Conservation (phyloP, 2,797 vertebrate species). For the Hypotaenidia philippensis region DNA sequence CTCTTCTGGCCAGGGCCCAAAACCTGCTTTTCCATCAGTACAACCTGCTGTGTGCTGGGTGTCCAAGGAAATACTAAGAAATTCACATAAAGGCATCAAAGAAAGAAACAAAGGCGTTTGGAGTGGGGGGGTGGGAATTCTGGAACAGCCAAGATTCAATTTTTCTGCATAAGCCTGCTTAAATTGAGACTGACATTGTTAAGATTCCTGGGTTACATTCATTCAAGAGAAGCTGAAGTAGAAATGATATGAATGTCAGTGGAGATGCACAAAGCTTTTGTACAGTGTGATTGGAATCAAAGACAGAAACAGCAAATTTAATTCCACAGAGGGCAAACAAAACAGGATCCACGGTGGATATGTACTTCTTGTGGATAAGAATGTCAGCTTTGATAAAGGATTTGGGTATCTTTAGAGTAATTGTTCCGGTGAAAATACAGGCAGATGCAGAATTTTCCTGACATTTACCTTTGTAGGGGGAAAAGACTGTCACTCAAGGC, state of each 20-base stretch:
- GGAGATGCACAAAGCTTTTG: not conserved
- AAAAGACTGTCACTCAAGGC: not conserved
- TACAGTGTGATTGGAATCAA: not conserved
- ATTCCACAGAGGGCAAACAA: not conserved
- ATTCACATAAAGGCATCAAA: not conserved
- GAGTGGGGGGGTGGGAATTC: not conserved
- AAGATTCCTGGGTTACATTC: not conserved
- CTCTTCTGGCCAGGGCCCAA: not conserved
- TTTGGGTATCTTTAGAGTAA: not conserved
- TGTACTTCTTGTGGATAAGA: not conserved
- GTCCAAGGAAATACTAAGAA: not conserved
- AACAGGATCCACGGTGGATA: not conserved
- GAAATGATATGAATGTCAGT: constrained; percentile 6
- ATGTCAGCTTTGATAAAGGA: not conserved
- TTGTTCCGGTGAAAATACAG: not conserved
- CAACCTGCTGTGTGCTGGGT: not conserved
- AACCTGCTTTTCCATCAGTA: not conserved
- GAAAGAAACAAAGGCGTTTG: not conserved
- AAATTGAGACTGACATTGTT: not conserved
- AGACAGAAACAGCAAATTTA: not conserved
- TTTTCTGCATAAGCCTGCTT: not conserved
- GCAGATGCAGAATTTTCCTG: not conserved
- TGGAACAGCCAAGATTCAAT: not conserved
- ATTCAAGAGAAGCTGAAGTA: not conserved
- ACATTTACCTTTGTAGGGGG: not conserved